Evolutionary conservation across 2,113 vertebrate genomes (phyloP), one percentile per base, ranked within the genome.

Genomic region (Chinchilla lanigera): DNA sequence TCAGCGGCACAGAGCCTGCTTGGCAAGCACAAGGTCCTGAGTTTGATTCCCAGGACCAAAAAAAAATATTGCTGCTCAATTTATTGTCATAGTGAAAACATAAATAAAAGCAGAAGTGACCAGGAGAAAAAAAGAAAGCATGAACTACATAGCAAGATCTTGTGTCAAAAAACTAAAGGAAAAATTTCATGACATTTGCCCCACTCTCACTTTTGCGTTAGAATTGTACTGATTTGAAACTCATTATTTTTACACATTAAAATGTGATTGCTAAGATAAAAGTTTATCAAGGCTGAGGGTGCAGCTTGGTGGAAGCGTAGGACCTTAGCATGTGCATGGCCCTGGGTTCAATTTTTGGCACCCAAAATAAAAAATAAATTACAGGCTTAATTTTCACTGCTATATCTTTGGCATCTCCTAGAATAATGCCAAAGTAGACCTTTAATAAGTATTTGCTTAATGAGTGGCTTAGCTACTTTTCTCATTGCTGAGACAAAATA

Each of bases 341-440:
- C 11, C 65, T 67, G 14, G 4, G 30, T 65, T 65, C 33, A 80
- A 35, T 80, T 30, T 38, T 30, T 11, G 38, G 75, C 75, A 77
- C 44, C 44, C 28, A 77, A 77, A 77, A 47, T 13, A 44, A 16
- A 89, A 44, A 16, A 89, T 71, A 82, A 63, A 88, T 54, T 16
- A 84, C 88, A 88, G 54, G 30, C 84, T 92, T 58, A 69, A 60
- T 78, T 86, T 87, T 94, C 71, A 75, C 83, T 87, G 20, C 41
- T 54, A 50, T 67, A 65, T 26, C 63, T 75, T 67, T 50, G 81
- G 22, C 65, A 30, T 52, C 35, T 44, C 50, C 50, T 82, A 91
- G 8, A 56, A 75, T 58, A 56, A n/a, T n/a, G 33, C 1, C 61
- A 92, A 88, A 84, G 33, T 19, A 85, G 41, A 89, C 9, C 86